Conservation (phyloP, 2,113 vertebrate genomes). For the Capreolus pygargus region DNA sequence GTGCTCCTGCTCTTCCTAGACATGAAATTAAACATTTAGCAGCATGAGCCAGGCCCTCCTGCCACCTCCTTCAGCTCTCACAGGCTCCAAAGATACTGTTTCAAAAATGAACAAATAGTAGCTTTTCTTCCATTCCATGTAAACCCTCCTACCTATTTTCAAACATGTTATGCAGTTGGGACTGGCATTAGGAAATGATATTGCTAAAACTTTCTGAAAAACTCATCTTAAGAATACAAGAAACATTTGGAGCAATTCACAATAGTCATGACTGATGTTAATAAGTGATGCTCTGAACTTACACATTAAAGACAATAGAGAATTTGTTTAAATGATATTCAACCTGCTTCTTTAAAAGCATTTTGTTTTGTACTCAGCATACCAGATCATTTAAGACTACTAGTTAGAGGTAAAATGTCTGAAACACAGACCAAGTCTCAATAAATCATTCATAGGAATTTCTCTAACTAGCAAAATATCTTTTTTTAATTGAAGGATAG, state of each 20-base stretch:
- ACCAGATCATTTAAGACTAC: not conserved
- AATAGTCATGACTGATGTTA: not conserved
- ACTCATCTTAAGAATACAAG: not conserved
- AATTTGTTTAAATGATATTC: not conserved
- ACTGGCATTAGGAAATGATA: not conserved
- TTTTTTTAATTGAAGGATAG: not conserved
- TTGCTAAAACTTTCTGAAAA: not conserved
- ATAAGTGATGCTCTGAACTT: not conserved
- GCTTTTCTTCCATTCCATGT: not conserved
- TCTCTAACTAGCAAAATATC: not conserved
- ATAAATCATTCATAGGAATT: not conserved
- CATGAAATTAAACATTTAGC: constrained; percentile 5
- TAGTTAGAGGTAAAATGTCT: not conserved
- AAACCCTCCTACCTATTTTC: not conserved
- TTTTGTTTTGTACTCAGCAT: not conserved
- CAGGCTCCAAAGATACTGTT: not conserved
- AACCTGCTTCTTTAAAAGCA: not conserved
- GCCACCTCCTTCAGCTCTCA: not conserved
- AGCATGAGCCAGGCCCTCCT: not conserved
- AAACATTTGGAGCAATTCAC: not conserved
- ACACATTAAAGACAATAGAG: not conserved
- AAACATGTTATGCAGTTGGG: not conserved
- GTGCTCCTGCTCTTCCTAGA: not conserved
- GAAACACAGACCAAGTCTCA: not conserved
- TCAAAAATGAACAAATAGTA: not conserved